Evolutionary conservation across 2,113 vertebrate genomes (phyloP).

Genomic region (Oncorhynchus masou): DNA sequence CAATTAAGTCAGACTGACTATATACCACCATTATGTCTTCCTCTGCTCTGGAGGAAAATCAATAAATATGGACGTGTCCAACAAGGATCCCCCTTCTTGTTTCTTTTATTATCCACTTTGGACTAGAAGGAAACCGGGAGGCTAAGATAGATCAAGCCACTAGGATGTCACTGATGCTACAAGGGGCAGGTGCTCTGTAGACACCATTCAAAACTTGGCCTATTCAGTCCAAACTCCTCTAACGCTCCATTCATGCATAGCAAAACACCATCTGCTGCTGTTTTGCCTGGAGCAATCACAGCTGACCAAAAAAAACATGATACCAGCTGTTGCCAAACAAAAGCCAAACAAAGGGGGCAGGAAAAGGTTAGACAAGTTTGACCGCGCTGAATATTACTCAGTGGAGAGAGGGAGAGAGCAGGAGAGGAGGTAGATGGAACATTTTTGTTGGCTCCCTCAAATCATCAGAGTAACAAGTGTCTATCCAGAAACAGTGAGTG

Average conservation of each 20-base stretch:
- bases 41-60: slow-evolving; percentile 88
- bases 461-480: slow-evolving; percentile 36
- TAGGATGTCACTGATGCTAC: slow-evolving; percentile 84
- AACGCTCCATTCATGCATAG: slow-evolving; percentile 99
- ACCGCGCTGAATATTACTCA: slow-evolving; percentile 82
- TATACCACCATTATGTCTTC: slow-evolving; percentile 81
- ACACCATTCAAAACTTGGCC: slow-evolving; percentile 98
- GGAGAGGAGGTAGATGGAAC: slow-evolving; percentile 73
- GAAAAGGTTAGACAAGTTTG: slow-evolving; percentile 95
- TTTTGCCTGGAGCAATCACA: slow-evolving; percentile 99
- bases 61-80: slow-evolving; percentile 92
- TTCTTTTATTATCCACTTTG: slow-evolving; percentile 55
- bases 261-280: slow-evolving; percentile 99
- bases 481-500: slow-evolving; percentile 63
- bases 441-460: slow-evolving; percentile 74
- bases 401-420: slow-evolving; percentile 74
- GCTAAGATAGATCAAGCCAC: slow-evolving; percentile 88
- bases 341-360: slow-evolving; percentile 94
- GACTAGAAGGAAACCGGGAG: slow-evolving; percentile 67
- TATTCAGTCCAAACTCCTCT: slow-evolving; percentile 98
- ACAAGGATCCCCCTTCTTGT: slow-evolving; percentile 67
- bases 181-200: slow-evolving; percentile 99
- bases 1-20: slow-evolving; percentile 97
- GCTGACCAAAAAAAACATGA: slow-evolving; percentile 96
- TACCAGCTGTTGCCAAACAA: slow-evolving; percentile 99